phyloP scores from a whole-genome alignment of 2,113 vertebrate species.

The Cervus canadensis region DNA sequence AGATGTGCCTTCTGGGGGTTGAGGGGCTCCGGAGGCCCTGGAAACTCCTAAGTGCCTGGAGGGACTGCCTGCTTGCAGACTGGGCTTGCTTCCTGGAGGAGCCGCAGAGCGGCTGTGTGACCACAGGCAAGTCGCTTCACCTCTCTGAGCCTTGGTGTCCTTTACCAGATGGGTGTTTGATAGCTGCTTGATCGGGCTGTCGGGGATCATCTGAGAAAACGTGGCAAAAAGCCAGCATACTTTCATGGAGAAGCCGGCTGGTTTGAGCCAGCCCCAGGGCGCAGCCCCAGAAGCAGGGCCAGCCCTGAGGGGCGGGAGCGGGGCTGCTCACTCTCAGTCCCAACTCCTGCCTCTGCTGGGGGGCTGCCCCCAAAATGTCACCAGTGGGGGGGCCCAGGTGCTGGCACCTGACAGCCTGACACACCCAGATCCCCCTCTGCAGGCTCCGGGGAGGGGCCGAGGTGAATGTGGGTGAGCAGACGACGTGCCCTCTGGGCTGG shows the following conservation, averaged over 20 bases:
- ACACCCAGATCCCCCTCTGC: accelerated
- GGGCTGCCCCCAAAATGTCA: neutral
- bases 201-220: neutral
- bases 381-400: neutral
- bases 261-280: accelerated
- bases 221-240: accelerated
- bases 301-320: accelerated
- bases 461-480: accelerated
- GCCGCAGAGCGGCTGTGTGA: neutral
- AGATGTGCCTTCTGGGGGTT: neutral
- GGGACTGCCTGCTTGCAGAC: no score
- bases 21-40: accelerated
- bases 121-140: neutral
- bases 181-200: accelerated
- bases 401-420: accelerated
- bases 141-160: neutral
- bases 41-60: accelerated
- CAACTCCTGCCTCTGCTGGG: neutral
- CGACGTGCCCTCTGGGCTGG: accelerated
- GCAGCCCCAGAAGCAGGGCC: neutral
- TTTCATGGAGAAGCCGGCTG: neutral
- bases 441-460: accelerated
- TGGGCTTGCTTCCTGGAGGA: neutral
- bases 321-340: neutral
- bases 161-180: neutral